Conservation (phyloP, 1,140 invertebrate genomes). For the Thaumatotibia leucotreta region DNA sequence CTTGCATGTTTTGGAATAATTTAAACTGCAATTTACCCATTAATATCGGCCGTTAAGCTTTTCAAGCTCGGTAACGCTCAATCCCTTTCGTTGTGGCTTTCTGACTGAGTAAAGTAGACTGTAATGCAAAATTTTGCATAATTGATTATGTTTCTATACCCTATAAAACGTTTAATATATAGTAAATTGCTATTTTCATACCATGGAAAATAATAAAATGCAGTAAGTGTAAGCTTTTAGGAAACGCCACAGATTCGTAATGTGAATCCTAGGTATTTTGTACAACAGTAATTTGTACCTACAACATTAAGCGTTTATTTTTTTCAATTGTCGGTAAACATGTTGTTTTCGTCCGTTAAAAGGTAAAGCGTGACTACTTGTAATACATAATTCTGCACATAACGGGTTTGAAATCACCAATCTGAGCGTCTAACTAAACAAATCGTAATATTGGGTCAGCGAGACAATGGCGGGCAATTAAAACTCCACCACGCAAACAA, state of each 20-base stretch:
- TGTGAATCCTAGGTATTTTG: too few relatives aligned
- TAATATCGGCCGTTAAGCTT: background rate
- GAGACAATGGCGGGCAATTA: constrained; percentile 30
- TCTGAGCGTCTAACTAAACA: constrained; percentile 15
- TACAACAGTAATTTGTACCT: too few relatives aligned
- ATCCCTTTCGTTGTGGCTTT: background rate
- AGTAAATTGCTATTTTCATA: too few relatives aligned
- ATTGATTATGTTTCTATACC: too few relatives aligned
- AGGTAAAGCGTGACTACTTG: background rate
- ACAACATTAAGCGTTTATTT: too few relatives aligned
- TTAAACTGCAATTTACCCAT: constrained; percentile 1
- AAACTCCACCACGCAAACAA: constrained; percentile 30
- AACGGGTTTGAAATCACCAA: background rate
- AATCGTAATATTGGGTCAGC: constrained; percentile 20
- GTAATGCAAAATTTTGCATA: background rate
- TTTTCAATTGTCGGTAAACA: too few relatives aligned
- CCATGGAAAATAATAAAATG: too few relatives aligned
- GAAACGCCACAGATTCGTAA: too few relatives aligned
- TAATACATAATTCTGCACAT: background rate
- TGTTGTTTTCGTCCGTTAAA: too few relatives aligned
- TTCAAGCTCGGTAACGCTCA: background rate
- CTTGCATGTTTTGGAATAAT: background rate
- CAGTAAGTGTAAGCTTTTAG: too few relatives aligned
- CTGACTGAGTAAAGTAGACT: background rate
- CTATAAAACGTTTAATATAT: too few relatives aligned